A percentile compares a stretch with the other conserved stretches of the same genome.
phyloP scores from a whole-genome alignment of 2,797 vertebrate genomes.

The Alectoris magna region DNA sequence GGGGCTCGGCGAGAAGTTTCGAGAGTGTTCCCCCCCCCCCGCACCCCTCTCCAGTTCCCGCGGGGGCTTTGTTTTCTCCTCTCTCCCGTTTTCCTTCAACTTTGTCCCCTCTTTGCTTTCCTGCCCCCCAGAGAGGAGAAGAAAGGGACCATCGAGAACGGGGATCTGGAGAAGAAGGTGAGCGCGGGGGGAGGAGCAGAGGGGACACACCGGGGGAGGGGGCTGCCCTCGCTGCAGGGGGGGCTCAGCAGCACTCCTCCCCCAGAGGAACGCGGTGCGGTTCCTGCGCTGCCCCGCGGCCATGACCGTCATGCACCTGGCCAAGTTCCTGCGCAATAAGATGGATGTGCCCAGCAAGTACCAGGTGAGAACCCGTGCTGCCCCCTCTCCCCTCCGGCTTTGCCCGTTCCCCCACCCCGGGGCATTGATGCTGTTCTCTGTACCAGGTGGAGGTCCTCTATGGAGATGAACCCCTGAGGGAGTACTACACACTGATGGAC shows the following conservation, averaged over 20 bases:
- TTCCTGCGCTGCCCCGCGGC: slow-evolving; percentile 85
- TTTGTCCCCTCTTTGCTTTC: not conserved
- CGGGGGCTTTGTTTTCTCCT: too few species aligned
- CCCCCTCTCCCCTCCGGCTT: not conserved
- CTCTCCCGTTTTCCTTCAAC: not conserved
- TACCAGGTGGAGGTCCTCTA: slow-evolving; percentile 95
- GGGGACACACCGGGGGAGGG: not conserved
- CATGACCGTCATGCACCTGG: slow-evolving; percentile 85
- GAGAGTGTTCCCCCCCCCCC: rapidly evolving
- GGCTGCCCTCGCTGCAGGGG: not conserved
- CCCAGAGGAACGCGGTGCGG: slow-evolving; percentile 77
- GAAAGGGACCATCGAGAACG: slow-evolving; percentile 71
- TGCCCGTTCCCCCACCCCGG: rapidly evolving
- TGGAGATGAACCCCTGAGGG: slow-evolving; percentile 95
- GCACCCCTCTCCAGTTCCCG: too few species aligned
- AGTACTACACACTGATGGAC: slow-evolving; percentile 99
- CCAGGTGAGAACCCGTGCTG: slow-evolving; percentile 61
- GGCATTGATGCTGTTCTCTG: not conserved
- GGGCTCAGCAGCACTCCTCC: not conserved
- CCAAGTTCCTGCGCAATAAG: slow-evolving; percentile 86
- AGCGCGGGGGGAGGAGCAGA: not conserved
- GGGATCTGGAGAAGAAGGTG: slow-evolving; percentile 81
- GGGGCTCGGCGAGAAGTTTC: not conserved
- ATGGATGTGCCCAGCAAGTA: slow-evolving; percentile 87
- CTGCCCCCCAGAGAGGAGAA: slow-evolving; percentile 74